These are phyloP conservation scores for Cecropterus lyciades DNA, from an alignment of 1,140 invertebrate genomes.

Conservation along the genomic window DNA sequence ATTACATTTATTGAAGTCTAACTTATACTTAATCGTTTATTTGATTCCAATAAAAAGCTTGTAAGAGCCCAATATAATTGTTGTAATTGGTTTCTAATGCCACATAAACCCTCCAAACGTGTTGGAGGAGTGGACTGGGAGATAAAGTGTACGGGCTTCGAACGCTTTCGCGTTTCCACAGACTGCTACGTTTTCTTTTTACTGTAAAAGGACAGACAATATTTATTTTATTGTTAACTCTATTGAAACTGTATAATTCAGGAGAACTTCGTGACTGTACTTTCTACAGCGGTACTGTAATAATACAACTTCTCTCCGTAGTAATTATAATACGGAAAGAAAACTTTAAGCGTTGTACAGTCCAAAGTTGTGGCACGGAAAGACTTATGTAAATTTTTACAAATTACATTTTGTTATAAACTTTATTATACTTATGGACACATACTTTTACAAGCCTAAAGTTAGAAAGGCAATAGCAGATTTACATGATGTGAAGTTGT, in stretches of 20 bases:
- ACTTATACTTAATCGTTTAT: background rate
- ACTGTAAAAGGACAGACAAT: constrained; percentile 29
- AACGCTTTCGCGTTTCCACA: constrained; percentile 38
- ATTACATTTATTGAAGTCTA: background rate
- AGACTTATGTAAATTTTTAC: constrained; percentile 29
- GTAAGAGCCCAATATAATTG: constrained; percentile 66
- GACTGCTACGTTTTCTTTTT: constrained; percentile 51
- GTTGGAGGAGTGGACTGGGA: constrained; percentile 73
- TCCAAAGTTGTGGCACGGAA: constrained; percentile 14
- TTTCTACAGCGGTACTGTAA: constrained; percentile 27
- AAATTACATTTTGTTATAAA: constrained; percentile 23
- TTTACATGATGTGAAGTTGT: too few species aligned
- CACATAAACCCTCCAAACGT: constrained; percentile 80
- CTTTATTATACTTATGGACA: background rate
- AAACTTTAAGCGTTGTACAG: constrained; percentile 26
- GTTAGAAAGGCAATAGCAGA: too few species aligned
- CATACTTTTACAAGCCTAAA: background rate
- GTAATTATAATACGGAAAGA: constrained; percentile 32
- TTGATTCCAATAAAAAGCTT: constrained; percentile 32
- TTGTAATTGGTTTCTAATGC: constrained; percentile 83
- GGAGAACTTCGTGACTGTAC: constrained; percentile 23
- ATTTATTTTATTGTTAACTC: constrained; percentile 35
- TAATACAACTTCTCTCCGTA: constrained; percentile 29
- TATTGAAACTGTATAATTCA: constrained; percentile 35
- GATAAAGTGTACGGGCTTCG: constrained; percentile 68